Evolutionary conservation across 2,888 invertebrate species (phyloP), one percentile per base, ranked within the genome.

Genomic region (Aquatica leii): DNA sequence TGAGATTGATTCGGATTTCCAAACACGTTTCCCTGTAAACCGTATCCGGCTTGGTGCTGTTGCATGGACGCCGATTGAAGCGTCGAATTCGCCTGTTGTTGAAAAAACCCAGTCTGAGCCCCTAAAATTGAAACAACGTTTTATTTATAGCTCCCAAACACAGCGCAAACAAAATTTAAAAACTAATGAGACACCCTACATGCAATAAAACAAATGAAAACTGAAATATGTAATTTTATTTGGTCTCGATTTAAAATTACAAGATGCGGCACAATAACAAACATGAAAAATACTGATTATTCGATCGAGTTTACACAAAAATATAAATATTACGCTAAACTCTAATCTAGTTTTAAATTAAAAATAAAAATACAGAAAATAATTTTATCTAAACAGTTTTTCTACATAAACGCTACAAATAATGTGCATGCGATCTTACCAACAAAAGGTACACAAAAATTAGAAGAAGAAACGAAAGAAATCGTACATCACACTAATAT

Each of bases 21-120:
- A 66, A 82, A 83, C 34, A 85, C 84, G 73, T 83, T 84, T 14
- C 82, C 82, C 69, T 84, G 85, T 48, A 85, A 76, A 15, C 84
- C 82, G 71, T 82, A 84, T 56, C 81, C 81, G 67, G 74, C 81
- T 76, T 76, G 81, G 69, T 77, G 82, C 72, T 77, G 82, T 71
- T 74, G 84, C 68, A 80, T 65, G 24, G 77, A 78, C 12, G 82
- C 81, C 48, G 82, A 81, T 56, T 80, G 82, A 50, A 83, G 72
- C 11, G 81, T 78, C 2, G 82, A 82, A 73, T 74, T 82, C 17
- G 81, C 81, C 11, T 84, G 83, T 73, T 82, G 82, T 71, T 85
- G 84, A 73, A 81, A 84, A 72, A 82, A 84, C 12, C 83, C 83
- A 65, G 83, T 80, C 70, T 84, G 83, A 59, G 82, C 83, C 35